These are phyloP conservation scores for Schlechtendalia chinensis DNA, from an alignment of 1,140 invertebrate genomes.

Conservation along the genomic window DNA sequence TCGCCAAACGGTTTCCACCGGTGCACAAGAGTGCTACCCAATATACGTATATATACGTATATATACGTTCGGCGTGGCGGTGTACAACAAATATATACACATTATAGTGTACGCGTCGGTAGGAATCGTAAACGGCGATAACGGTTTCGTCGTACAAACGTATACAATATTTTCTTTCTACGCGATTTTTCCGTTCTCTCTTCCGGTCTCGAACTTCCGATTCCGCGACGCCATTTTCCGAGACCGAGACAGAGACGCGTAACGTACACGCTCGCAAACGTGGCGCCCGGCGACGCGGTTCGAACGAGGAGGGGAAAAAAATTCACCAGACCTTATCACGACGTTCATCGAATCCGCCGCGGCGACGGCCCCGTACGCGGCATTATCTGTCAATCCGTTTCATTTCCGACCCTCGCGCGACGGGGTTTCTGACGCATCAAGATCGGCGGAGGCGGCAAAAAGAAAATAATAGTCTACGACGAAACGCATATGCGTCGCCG, in stretches of 20 bases:
- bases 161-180: neutral
- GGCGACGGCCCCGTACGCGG: no score
- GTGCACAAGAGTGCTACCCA: neutral
- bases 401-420: constrained; percentile 27
- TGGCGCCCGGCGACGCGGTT: neutral
- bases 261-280: neutral
- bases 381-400: constrained; percentile 35
- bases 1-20: no score
- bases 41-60: neutral
- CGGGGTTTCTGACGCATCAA: neutral
- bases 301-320: neutral
- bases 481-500: neutral
- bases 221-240: constrained; percentile 8
- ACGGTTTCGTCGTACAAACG: neutral
- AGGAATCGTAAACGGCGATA: constrained; percentile 6
- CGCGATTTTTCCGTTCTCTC: neutral
- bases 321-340: constrained; percentile 25
- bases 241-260: neutral
- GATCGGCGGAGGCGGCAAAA: neutral
- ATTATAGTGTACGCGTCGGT: neutral
- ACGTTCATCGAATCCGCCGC: constrained; percentile 4
- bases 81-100: neutral
- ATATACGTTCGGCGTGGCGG: no score
- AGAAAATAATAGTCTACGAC: neutral
- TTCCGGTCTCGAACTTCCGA: constrained; percentile 10